phyloP scores from a whole-genome alignment of 2,888 invertebrate genomes.

The Aporophyla lueneburgensis region DNA sequence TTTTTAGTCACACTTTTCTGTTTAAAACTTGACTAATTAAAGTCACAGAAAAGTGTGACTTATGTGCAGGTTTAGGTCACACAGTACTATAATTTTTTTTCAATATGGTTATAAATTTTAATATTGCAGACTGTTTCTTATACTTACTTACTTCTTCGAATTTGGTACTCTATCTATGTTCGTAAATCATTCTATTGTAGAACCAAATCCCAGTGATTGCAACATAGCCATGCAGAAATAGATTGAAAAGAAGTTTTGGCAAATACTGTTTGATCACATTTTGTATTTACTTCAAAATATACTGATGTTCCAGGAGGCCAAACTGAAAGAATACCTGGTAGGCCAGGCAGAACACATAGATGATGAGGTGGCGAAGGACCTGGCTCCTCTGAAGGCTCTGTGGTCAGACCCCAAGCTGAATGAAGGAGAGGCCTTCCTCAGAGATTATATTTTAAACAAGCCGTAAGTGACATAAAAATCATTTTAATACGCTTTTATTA shows the following conservation, averaged over 20 bases:
- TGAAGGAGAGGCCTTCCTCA: slow-evolving; percentile 96
- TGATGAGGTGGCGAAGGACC: slow-evolving; percentile 90
- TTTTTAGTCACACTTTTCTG: too few relatives aligned
- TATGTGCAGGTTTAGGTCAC: too few relatives aligned
- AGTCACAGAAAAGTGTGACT: too few relatives aligned
- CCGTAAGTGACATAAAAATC: slow-evolving; percentile 80
- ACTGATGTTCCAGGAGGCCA: slow-evolving; percentile 76
- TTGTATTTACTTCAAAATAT: not conserved
- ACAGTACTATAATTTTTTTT: too few relatives aligned
- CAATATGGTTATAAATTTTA: not conserved
- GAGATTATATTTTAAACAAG: slow-evolving; percentile 98
- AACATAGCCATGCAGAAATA: not conserved
- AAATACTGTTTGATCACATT: not conserved
- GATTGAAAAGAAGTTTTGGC: not conserved
- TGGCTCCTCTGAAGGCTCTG: slow-evolving; percentile 94
- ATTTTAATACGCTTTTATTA: not conserved
- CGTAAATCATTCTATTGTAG: not conserved
- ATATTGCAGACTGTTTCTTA: not conserved
- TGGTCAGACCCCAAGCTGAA: slow-evolving; percentile 96
- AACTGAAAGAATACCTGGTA: slow-evolving; percentile 93
- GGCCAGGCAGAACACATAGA: slow-evolving; percentile 93
- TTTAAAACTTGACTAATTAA: too few relatives aligned
- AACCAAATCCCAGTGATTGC: not conserved
- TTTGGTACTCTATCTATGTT: not conserved
- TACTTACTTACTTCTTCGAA: too few relatives aligned